Conservation (phyloP, 2,888 invertebrate genomes). For the Pachycephus smyrnensis region DNA sequence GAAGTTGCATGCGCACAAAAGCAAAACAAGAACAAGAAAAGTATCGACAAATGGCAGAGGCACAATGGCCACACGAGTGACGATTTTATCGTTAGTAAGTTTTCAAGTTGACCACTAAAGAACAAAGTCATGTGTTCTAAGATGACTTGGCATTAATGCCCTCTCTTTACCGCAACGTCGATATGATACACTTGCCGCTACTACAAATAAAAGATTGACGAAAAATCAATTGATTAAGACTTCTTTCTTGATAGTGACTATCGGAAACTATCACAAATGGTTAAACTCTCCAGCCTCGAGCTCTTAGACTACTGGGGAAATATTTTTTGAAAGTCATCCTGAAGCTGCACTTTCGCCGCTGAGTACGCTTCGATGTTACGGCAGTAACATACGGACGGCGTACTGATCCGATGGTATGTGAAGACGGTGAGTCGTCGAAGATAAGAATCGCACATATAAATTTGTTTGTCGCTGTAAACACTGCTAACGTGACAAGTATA, state of each 20-base stretch:
- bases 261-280: too few species aligned
- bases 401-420: background rate
- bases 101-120: background rate
- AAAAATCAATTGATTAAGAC: too few species aligned
- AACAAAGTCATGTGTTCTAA: background rate
- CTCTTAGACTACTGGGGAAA: background rate
- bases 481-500: background rate
- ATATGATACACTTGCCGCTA: background rate
- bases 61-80: background rate
- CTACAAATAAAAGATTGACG: background rate
- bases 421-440: background rate
- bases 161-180: background rate
- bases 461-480: background rate
- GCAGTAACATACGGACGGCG: background rate
- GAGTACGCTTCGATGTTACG: background rate
- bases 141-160: background rate
- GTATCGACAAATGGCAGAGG: background rate
- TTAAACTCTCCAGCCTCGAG: background rate
- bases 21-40: background rate
- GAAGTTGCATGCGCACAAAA: background rate
- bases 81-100: background rate
- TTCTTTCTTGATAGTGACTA: too few species aligned
- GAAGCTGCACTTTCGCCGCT: conserved; percentile 42
- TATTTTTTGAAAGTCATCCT: conserved; percentile 47
- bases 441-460: background rate